phyloP scores from a whole-genome alignment of 2,888 invertebrate genomes.

The Pharmacophagus antenor region DNA sequence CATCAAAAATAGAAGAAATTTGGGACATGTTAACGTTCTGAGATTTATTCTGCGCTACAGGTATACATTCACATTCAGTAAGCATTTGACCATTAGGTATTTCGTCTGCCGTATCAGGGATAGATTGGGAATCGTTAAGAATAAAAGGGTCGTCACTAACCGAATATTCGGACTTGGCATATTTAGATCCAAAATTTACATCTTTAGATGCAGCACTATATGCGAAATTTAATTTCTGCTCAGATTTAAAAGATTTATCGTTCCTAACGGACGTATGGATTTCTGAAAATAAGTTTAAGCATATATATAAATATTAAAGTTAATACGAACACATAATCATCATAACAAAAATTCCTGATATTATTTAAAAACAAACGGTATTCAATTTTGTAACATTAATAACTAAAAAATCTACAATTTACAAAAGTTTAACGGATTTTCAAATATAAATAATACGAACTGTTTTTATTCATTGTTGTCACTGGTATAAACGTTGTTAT shows the following conservation, averaged over 20 bases:
- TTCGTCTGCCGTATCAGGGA: background rate
- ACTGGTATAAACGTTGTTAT: too few species aligned
- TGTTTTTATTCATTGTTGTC: too few species aligned
- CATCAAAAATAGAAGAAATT: background rate
- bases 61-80: background rate
- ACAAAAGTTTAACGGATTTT: too few species aligned
- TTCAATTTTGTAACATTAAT: too few species aligned
- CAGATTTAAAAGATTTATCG: background rate
- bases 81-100: background rate
- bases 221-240: background rate
- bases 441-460: too few species aligned
- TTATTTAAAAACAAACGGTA: too few species aligned
- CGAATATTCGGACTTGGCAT: background rate
- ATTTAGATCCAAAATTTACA: background rate
- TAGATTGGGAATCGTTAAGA: background rate
- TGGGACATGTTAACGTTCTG: background rate
- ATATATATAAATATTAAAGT: too few species aligned
- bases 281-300: slow-evolving; percentile 5
- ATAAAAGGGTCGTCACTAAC: background rate
- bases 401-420: too few species aligned
- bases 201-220: slow-evolving; percentile 1
- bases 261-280: background rate
- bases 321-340: too few species aligned
- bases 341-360: too few species aligned
- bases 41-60: background rate